Base-by-base conservation (phyloP, 2,797 vertebrate species). In the Knipowitschia caucasica region DNA sequence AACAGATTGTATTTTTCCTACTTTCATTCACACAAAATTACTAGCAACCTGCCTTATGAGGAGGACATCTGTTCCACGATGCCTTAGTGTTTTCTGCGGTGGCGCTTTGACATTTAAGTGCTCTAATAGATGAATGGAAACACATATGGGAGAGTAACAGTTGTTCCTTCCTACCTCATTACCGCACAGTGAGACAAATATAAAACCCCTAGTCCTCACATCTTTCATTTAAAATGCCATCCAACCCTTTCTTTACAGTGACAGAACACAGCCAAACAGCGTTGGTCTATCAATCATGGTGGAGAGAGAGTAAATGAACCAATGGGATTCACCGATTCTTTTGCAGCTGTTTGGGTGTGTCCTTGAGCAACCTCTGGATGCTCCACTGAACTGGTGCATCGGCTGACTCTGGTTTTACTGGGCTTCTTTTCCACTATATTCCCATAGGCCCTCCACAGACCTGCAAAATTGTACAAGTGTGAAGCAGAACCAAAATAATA, bases 291-390 rank as follows among this genome's bases (percentile, higher is more conserved):
- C 59, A 60, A 66, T 77, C 64, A 63, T 11, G 18, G 33, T 9
- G 44, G 44, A 62, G 21, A 47, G 45, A 50, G 15, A 30, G 4
- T 40, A 69, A 56, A 57, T 53, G 44, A 65, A 53, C 53, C 38
- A 56, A 2, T 45, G 21, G 47, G 30, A 47, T 53, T 47, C 40
- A 38, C 26, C 33, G 14, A 5, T 67, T 67, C 40, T 72, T 57
- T 55, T 56, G 30, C 21, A 47, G 47, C 49, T 35, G 56, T 58
- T 53, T 50, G 46, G 55, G 39, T 56, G 59, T 42, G 69, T 67
- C 76, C 67, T 77, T 75, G 67, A 72, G 44, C 51, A 35, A 64
- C 64, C 62, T 59, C 69, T 43, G 57, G 33, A 50, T 56, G 71
- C 65, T 71, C 51, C 44, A 60, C 1, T 47, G 29, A 45, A 75